Evolutionary conservation across 2,113 vertebrate species (phyloP).

Genomic region (Vulpes vulpes): DNA sequence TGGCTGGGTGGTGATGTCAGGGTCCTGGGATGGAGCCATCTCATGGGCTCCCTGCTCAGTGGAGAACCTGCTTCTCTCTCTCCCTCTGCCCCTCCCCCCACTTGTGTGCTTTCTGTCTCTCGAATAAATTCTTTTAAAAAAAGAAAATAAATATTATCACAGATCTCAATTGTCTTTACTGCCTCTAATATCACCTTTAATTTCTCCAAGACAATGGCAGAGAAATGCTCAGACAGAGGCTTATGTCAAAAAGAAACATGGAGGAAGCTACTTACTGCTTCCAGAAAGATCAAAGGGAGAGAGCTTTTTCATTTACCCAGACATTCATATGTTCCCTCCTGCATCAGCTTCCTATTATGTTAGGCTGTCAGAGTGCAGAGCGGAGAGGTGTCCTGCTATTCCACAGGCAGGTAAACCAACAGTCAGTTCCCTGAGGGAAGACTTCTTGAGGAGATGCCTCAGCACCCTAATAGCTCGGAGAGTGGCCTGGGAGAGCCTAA

Average conservation of each 20-base stretch:
- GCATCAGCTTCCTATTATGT: background rate
- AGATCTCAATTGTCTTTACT: background rate
- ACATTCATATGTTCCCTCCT: background rate
- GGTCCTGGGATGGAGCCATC: background rate
- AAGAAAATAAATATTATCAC: background rate
- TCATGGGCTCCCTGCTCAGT: background rate
- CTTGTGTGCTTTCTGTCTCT: background rate
- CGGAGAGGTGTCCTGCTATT: background rate
- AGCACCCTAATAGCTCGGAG: accelerated
- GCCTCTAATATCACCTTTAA: background rate
- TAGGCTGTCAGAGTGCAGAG: background rate
- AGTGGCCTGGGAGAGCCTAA: accelerated
- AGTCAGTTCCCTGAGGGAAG: background rate
- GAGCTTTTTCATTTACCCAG: background rate
- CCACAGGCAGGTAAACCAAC: background rate
- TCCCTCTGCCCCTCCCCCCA: background rate
- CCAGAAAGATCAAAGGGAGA: slow-evolving; percentile 14
- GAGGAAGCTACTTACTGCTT: background rate
- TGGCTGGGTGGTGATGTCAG: background rate
- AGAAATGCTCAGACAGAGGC: background rate
- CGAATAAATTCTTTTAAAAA: background rate
- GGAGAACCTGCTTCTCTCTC: background rate
- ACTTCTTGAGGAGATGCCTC: accelerated
- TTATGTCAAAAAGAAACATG: slow-evolving; percentile 22
- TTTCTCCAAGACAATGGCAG: background rate